Base-by-base conservation (phyloP, 2,888 invertebrate species). In the Drepanosiphum platanoidis region DNA sequence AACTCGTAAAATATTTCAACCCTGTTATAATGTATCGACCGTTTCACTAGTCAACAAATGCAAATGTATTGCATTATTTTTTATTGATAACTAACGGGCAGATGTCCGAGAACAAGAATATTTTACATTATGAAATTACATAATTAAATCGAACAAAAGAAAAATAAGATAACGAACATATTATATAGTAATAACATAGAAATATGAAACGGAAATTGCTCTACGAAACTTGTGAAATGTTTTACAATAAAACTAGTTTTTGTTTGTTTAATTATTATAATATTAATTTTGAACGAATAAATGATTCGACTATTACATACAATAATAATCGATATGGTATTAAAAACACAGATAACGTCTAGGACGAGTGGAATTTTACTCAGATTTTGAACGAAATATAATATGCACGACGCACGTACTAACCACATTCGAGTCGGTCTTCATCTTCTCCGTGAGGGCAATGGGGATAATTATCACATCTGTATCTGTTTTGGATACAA, bases 401-500 rank as follows among this genome's bases (percentile, higher is more conserved):
- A 36, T 61, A n/a, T n/a, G n/a, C 32, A 58, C 1, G 36, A 27
- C 34, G 3, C 8, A 52, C 30, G n/a, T 52, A 89, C 90, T 89
- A 88, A 91, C 91, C 88, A 87, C 91, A 91, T 75, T 88, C 87
- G 22, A 87, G 52, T 5, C 70, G 70, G 36, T 87, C 87, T 87
- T 91, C 91, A 83, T 91, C 91, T 64, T 90, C 90, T 1, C 89
- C 89, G 15, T 89, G 86, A 0, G 89, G 89, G 87, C 93, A 93
- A 88, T 92, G 91, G 9, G 11, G 27, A 68, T 89, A 88, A 15
- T 90, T 89, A 88, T 92, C 90, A 88, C 93, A 93, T 89, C 92
- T 91, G 87, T 90, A 90, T 86, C 91, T 90, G 88, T 92, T 92
- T 13, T 91, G 90, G 86, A 92, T 90, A 88, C 92, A 93, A 86